Percentiles rank a stretch among this genome's conserved stretches.
These are phyloP conservation scores for Globia sparganii DNA, from an alignment of 2,888 invertebrate species.

Conservation along the genomic window DNA sequence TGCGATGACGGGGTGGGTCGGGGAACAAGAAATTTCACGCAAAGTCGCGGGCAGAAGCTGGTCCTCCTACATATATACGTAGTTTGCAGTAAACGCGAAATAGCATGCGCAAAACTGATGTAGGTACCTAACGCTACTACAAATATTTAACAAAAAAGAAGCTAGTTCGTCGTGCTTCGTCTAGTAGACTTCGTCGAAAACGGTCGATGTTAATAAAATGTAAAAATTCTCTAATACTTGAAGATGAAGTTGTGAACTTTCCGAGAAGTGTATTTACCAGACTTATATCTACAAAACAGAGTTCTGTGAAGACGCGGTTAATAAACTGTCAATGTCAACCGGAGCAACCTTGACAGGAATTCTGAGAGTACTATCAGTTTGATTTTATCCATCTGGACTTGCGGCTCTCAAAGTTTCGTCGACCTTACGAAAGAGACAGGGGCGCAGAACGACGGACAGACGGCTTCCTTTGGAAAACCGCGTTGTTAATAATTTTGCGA, in stretches of 20 bases:
- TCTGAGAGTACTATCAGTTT: slow-evolving; percentile 64
- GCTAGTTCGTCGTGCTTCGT: background rate
- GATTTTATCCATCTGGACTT: slow-evolving; percentile 47
- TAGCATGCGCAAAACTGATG: background rate
- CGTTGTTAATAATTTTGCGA: background rate
- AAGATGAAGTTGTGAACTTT: slow-evolving; percentile 43
- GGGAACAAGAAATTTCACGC: too few species aligned
- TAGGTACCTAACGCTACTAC: background rate
- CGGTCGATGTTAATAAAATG: slow-evolving; percentile 8
- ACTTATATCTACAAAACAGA: slow-evolving; percentile 45
- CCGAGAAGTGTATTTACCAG: slow-evolving; percentile 53
- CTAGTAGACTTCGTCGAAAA: slow-evolving; percentile 29
- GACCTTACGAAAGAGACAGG: slow-evolving; percentile 28
- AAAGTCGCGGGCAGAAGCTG: too few species aligned
- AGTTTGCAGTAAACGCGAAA: too few species aligned
- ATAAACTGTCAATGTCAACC: slow-evolving; percentile 70
- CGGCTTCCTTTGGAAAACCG: background rate
- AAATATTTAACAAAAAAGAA: background rate
- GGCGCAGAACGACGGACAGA: background rate
- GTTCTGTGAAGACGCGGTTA: slow-evolving; percentile 70
- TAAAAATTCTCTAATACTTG: slow-evolving; percentile 14
- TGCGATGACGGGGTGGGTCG: too few species aligned
- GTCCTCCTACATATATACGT: too few species aligned
- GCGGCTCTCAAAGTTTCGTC: slow-evolving; percentile 53
- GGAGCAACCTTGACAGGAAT: slow-evolving; percentile 69